phyloP scores from a whole-genome alignment of 1,140 invertebrate genomes.

The Leptopilina boulardi region DNA sequence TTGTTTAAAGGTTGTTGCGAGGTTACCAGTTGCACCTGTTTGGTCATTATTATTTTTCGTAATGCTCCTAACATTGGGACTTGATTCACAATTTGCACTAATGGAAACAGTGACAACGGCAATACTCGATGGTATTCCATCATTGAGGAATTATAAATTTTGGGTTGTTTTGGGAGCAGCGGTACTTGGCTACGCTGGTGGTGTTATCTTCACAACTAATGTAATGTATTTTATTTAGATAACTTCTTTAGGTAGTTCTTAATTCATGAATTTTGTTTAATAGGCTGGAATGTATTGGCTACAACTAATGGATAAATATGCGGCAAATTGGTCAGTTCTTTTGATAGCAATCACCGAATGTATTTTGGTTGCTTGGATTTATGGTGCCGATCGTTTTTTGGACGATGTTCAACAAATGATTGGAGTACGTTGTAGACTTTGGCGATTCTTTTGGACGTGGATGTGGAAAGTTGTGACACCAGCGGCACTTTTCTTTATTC shows the following conservation, averaged over 20 bases:
- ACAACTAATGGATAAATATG: conserved; percentile 91
- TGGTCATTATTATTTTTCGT: conserved; percentile 93
- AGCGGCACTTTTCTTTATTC: conserved; percentile 85
- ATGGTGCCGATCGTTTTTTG: conserved; percentile 88
- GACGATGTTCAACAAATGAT: conserved; percentile 89
- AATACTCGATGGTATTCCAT: conserved; percentile 85
- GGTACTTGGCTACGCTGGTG: conserved; percentile 84
- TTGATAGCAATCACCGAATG: conserved; percentile 89
- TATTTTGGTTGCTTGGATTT: conserved; percentile 88
- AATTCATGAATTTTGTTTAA: conserved; percentile 55
- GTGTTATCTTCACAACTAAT: conserved; percentile 86
- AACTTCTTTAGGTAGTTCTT: no score
- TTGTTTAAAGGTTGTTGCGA: conserved; percentile 77
- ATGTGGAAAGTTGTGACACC: conserved; percentile 90
- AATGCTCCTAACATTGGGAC: conserved; percentile 86
- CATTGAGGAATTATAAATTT: conserved; percentile 83
- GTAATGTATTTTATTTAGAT: conserved; percentile 76
- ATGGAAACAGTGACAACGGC: conserved; percentile 90
- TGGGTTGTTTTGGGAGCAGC: conserved; percentile 83
- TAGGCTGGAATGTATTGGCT: conserved; percentile 90
- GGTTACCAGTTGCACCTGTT: conserved; percentile 86
- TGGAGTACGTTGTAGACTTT: conserved; percentile 81
- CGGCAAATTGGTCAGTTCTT: conserved; percentile 90
- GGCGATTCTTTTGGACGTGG: conserved; percentile 86
- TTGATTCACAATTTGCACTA: conserved; percentile 89